A percentile compares a stretch with the other conserved stretches of the same genome.
Evolutionary conservation across 1,140 invertebrate species (phyloP).

Genomic region (Cryptotermes secundus): DNA sequence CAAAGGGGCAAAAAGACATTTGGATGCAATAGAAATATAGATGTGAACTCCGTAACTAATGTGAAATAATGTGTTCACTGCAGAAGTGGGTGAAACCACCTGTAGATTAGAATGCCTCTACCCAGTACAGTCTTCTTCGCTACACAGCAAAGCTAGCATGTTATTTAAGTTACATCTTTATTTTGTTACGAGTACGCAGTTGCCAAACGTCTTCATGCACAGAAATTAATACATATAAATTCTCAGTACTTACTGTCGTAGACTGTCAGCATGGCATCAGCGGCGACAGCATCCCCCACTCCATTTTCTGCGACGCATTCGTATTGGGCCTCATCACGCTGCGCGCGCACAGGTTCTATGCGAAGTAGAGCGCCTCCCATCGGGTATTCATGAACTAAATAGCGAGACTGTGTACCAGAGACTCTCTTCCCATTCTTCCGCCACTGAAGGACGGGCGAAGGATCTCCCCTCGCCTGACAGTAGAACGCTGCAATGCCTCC

Average conservation of each 20-base stretch:
- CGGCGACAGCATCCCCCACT: slow-evolving; percentile 88
- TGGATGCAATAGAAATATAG: too few species aligned
- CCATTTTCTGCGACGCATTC: slow-evolving; percentile 97
- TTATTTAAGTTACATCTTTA: too few species aligned
- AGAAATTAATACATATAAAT: background rate
- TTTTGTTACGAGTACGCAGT: too few species aligned
- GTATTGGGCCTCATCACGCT: slow-evolving; percentile 85
- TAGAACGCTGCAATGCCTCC: slow-evolving; percentile 93
- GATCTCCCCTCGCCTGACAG: slow-evolving; percentile 89
- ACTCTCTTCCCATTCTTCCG: slow-evolving; percentile 85
- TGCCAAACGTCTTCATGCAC: too few species aligned
- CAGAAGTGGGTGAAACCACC: too few species aligned
- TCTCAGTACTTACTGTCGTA: slow-evolving; percentile 73
- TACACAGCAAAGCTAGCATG: too few species aligned
- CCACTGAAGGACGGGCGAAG: slow-evolving; percentile 85
- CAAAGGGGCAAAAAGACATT: too few species aligned
- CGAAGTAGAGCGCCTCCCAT: slow-evolving; percentile 72
- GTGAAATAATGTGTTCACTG: too few species aligned
- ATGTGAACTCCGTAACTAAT: too few species aligned
- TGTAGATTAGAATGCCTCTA: too few species aligned
- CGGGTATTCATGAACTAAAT: slow-evolving; percentile 64
- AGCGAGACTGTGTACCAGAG: slow-evolving; percentile 69
- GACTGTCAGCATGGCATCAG: slow-evolving; percentile 82
- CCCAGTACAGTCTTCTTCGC: too few species aligned
- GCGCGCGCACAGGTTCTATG: slow-evolving; percentile 84